A percentile compares a stretch with the other conserved stretches of the same genome.
phyloP scores from a whole-genome alignment of 2,888 invertebrate species.

The Hedychridium roseum region DNA sequence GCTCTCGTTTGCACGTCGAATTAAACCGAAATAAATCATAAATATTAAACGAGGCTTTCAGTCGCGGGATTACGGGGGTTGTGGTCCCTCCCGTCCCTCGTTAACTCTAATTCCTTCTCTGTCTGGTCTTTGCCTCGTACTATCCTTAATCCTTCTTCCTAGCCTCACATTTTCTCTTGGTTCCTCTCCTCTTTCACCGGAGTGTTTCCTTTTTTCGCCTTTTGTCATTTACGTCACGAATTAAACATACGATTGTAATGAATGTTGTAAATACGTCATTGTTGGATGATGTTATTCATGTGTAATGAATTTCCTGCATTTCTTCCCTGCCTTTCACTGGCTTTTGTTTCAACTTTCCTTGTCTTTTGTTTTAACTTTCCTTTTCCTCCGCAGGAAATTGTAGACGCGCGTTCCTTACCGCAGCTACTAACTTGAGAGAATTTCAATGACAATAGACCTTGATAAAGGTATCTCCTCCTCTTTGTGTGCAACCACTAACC shows the following conservation, averaged over 20 bases:
- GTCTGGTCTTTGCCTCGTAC: too few species aligned
- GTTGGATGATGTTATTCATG: too few species aligned
- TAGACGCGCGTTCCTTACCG: conserved; percentile 44
- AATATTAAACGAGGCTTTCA: conserved; percentile 64
- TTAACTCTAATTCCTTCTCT: conserved; percentile 9
- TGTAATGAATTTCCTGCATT: too few species aligned
- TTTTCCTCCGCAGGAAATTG: conserved; percentile 49
- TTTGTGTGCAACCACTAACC: conserved; percentile 28
- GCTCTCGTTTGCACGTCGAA: conserved; percentile 59
- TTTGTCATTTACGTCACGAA: too few species aligned
- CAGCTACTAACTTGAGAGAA: conserved; percentile 36
- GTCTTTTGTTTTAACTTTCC: conserved; percentile 7
- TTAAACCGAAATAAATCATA: conserved; percentile 64
- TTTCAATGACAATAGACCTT: conserved; percentile 57
- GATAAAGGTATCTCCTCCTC: conserved; percentile 20
- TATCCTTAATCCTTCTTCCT: too few species aligned
- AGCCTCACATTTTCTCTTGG: too few species aligned
- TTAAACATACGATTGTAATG: too few species aligned
- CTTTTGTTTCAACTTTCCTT: conserved; percentile 9
- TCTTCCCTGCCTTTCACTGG: too few species aligned
- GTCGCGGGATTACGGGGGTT: conserved; percentile 58
- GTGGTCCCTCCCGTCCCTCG: conserved; percentile 23
- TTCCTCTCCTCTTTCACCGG: conserved; percentile 17
- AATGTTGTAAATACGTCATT: too few species aligned
- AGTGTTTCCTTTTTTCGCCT: too few species aligned